phyloP scores from a whole-genome alignment of 1,140 invertebrate genomes.

The Cyrtorhinus lividipennis region DNA sequence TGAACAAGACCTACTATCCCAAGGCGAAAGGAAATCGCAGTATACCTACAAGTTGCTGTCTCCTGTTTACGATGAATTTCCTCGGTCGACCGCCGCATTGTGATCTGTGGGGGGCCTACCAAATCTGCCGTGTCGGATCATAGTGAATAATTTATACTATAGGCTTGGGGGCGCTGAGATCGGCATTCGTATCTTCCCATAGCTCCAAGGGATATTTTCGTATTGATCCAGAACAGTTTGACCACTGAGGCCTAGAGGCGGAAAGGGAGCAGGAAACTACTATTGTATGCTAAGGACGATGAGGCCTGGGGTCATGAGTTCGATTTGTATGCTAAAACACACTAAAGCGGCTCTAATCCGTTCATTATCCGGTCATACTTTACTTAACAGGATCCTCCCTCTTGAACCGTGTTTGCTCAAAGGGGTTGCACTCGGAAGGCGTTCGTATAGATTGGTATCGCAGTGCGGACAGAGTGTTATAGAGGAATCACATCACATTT shows the following conservation, averaged over 20 bases:
- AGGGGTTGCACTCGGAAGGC: not conserved
- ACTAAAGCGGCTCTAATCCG: conserved; percentile 3
- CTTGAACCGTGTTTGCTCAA: not conserved
- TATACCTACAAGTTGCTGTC: too few species aligned
- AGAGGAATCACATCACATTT: too few species aligned
- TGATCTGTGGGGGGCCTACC: too few species aligned
- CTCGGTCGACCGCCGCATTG: too few species aligned
- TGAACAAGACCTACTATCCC: too few species aligned
- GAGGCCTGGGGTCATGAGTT: conserved; percentile 1
- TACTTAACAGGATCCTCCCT: not conserved
- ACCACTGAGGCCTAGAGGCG: not conserved
- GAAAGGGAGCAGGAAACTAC: not conserved
- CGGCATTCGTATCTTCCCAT: too few species aligned
- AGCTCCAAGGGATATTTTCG: not conserved
- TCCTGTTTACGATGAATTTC: too few species aligned
- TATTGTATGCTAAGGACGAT: not conserved
- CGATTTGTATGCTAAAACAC: conserved; percentile 9
- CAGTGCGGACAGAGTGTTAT: too few species aligned
- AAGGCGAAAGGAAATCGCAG: too few species aligned
- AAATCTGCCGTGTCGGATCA: too few species aligned
- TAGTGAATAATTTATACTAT: too few species aligned
- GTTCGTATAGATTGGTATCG: not conserved
- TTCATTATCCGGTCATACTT: conserved; percentile 8
- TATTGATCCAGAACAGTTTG: not conserved
- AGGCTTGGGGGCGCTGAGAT: too few species aligned